Base-by-base conservation (phyloP, 1,140 invertebrate genomes). In the Euschistus heros region DNA sequence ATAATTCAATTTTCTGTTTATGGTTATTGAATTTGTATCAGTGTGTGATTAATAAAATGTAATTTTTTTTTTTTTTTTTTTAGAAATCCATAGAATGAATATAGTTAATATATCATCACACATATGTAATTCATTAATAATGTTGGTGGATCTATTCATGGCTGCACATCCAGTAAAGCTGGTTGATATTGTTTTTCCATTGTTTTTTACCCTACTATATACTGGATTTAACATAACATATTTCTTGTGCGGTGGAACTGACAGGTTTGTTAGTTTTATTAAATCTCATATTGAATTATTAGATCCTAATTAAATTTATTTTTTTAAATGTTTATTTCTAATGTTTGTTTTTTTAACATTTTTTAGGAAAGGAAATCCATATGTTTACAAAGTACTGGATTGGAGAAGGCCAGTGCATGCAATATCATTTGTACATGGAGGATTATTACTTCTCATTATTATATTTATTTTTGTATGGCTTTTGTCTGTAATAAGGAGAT, bases 281-380 rank as follows among this genome's bases (percentile, higher is more conserved):
- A 37, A 37, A 10, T 6, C 10, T 10, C 1, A 37, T 10, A 37
- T 13, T 50, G 10, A 50, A 50, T 6, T 22, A 50, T 50, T 44
- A 10, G 17, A 44, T 17, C 17, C 42, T 17, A 44, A 44, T 44
- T 13, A 10, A 20, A n/a, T 13, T 13, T 13, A n/a, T 20, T 50
- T 0, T 50, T 18, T 2, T 2, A n/a, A 10, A 50, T 18, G 17
- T 18, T 22, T 50, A n/a, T 3, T 50, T 17, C 15, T 47, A n/a
- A 47, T 47, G 4, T 50, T 2, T 50, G 6, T 50, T 18, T 20
- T 50, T 20, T 4, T 7, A 50, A 50, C 17, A 44, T 44, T 50
- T 50, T 50, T 50, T n/a, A 50, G 47, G 47, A 50, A 50, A 22
- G 47, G 47, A 18, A 50, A 50, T 50, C n/a, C n/a, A 4, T 50